Conservation (phyloP, 2,113 vertebrate species). For the Taurulus bubalis region DNA sequence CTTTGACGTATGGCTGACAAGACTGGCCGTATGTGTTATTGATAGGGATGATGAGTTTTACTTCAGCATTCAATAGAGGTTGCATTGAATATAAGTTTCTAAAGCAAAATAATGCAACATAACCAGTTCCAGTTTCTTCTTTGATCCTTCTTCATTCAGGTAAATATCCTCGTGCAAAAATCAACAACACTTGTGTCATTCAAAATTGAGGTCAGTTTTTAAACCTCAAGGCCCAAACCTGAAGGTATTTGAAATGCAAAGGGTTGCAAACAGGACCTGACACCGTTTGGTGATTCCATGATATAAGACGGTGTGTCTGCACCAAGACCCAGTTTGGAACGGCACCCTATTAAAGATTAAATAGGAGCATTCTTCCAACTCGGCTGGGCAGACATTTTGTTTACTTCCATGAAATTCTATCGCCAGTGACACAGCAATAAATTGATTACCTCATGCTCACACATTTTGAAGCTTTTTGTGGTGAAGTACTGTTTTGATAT, state of each 20-base stretch:
- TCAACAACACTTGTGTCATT: neutral
- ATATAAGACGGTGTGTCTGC: constrained; percentile 48
- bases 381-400: constrained; percentile 43
- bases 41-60: constrained; percentile 76
- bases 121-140: neutral
- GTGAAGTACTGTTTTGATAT: neutral
- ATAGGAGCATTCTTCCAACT: constrained; percentile 48
- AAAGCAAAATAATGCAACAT: constrained; percentile 38
- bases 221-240: neutral
- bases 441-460: constrained; percentile 15
- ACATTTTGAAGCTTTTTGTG: constrained; percentile 6
- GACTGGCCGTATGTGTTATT: constrained; percentile 77
- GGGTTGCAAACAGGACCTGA: constrained; percentile 17
- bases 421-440: constrained; percentile 24
- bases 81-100: constrained; percentile 48
- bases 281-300: constrained; percentile 31
- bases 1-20: constrained; percentile 76
- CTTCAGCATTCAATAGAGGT: constrained; percentile 40
- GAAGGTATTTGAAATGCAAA: constrained; percentile 10
- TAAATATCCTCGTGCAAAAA: neutral
- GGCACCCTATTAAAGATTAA: constrained; percentile 72
- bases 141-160: neutral
- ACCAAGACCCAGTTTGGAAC: constrained; percentile 42
- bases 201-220: constrained; percentile 15
- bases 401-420: constrained; percentile 54